A percentile compares a stretch with the other conserved stretches of the same genome.
These are phyloP conservation scores for Falco rusticolus DNA, from an alignment of 2,797 vertebrate genomes.

Conservation along the genomic window DNA sequence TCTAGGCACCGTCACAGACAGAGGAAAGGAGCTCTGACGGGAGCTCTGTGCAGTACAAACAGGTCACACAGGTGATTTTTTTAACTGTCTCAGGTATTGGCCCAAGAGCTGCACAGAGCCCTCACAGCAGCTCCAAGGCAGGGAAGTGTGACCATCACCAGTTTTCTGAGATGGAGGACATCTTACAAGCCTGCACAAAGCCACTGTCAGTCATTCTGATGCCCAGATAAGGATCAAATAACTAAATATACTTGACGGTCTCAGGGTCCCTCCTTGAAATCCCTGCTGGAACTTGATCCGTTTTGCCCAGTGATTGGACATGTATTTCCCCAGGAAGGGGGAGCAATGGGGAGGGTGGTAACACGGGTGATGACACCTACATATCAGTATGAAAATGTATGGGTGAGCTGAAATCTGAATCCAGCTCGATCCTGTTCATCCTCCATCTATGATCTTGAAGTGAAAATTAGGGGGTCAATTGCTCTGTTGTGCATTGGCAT, in stretches of 20 bases:
- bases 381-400: background rate
- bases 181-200: background rate
- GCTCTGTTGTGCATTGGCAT: background rate
- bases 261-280: background rate
- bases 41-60: background rate
- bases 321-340: background rate
- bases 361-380: background rate
- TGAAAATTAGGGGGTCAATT: background rate
- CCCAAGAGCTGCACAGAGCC: background rate
- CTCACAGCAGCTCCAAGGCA: background rate
- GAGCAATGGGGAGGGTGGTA: background rate
- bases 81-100: background rate
- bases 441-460: background rate
- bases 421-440: background rate
- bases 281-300: background rate
- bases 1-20: background rate
- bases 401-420: background rate
- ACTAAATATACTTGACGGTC: background rate
- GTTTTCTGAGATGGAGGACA: background rate
- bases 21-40: background rate
- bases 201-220: background rate
- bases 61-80: background rate
- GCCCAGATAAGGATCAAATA: background rate
- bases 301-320: background rate
- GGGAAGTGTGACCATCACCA: background rate